Evolutionary conservation across 2,888 invertebrate species (phyloP).

Genomic region (Dryobotodes eremita): DNA sequence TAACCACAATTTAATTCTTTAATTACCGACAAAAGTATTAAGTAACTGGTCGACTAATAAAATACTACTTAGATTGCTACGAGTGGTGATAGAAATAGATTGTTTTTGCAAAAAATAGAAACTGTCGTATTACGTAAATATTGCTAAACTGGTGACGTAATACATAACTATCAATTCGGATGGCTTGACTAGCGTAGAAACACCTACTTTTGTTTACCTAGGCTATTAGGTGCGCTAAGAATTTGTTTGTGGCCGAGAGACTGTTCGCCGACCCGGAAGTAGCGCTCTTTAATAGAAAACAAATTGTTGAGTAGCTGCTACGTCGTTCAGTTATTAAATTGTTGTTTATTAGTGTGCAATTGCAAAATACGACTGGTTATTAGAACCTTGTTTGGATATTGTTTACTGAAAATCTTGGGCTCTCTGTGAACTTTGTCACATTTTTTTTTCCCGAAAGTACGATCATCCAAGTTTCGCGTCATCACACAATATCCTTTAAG

Average conservation of each 20-base stretch:
- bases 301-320: constrained; percentile 30
- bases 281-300: constrained; percentile 38
- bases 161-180: constrained; percentile 59
- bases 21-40: constrained; percentile 28
- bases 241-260: constrained; percentile 56
- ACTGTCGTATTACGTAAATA: constrained; percentile 65
- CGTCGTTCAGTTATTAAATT: constrained; percentile 13
- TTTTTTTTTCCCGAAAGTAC: not conserved
- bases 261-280: constrained; percentile 67
- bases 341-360: constrained; percentile 16
- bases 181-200: constrained; percentile 55
- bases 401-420: not conserved
- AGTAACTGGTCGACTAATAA: constrained; percentile 40
- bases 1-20: not conserved
- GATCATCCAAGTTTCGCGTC: not conserved
- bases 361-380: not conserved
- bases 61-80: constrained; percentile 19
- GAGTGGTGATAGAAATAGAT: constrained; percentile 45
- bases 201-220: constrained; percentile 69
- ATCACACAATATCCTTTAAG: not conserved
- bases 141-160: constrained; percentile 65
- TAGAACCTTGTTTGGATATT: not conserved
- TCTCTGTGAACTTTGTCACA: not conserved
- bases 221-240: constrained; percentile 71
- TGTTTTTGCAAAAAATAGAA: constrained; percentile 59